phyloP scores from a whole-genome alignment of 2,888 invertebrate genomes.

The Netelia virgata region DNA sequence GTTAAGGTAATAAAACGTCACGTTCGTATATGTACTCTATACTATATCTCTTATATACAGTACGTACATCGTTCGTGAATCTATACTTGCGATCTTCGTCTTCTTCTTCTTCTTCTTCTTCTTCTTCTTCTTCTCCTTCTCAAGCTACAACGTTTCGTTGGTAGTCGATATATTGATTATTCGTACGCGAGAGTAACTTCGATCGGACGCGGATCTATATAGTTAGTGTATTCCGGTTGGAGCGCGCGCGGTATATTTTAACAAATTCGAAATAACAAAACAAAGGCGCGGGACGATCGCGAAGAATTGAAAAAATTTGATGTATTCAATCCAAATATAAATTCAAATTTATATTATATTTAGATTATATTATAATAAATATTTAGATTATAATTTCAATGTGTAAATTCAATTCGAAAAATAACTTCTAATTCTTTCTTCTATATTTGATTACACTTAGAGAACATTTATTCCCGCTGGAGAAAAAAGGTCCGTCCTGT shows the following conservation, averaged over 20 bases:
- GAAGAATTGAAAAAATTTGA: constrained; percentile 19
- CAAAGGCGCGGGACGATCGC: not conserved
- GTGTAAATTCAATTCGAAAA: not conserved
- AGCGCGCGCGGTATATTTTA: not conserved
- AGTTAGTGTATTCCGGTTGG: not conserved
- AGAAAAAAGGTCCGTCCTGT: no score
- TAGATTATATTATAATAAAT: no score
- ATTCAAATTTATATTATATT: no score
- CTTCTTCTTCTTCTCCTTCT: constrained; percentile 33
- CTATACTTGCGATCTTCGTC: constrained; percentile 49
- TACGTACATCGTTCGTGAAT: constrained; percentile 53
- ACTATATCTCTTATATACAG: constrained; percentile 17
- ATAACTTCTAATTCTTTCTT: not conserved
- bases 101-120: constrained; percentile 38
- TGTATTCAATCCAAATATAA: not conserved
- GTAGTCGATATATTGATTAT: constrained; percentile 63
- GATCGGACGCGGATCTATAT: not conserved
- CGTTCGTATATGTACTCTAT: constrained; percentile 44
- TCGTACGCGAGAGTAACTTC: constrained; percentile 14
- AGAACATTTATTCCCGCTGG: no score
- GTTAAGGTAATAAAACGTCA: constrained; percentile 70
- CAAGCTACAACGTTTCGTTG: constrained; percentile 36
- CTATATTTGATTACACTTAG: no score
- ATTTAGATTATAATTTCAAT: no score
- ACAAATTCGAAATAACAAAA: constrained; percentile 9